phyloP scores from a whole-genome alignment of 2,888 invertebrate species.

The Peribatodes rhomboidaria region DNA sequence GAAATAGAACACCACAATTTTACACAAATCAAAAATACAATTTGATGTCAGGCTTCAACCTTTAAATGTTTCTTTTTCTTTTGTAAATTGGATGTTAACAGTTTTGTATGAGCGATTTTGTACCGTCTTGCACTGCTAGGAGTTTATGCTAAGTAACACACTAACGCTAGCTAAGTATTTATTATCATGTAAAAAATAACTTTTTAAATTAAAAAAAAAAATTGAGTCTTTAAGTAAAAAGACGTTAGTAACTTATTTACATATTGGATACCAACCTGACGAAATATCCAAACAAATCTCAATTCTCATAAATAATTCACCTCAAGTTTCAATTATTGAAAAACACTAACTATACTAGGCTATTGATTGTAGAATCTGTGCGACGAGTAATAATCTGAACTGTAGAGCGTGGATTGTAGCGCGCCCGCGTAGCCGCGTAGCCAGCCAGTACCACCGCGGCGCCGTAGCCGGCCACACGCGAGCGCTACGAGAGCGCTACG shows the following conservation, averaged over 20 bases:
- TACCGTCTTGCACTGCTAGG: too few relatives aligned
- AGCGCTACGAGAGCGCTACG: conserved; percentile 49
- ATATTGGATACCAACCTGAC: neutral
- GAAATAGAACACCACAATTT: neutral
- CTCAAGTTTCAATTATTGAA: conserved; percentile 34
- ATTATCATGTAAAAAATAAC: too few relatives aligned
- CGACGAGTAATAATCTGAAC: conserved; percentile 77
- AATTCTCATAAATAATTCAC: neutral
- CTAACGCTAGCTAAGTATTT: too few relatives aligned
- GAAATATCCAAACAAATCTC: neutral
- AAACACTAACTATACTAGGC: conserved; percentile 54
- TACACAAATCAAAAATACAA: neutral
- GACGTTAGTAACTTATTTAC: too few relatives aligned
- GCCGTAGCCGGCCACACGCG: conserved; percentile 27
- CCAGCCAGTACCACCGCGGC: conserved; percentile 62
- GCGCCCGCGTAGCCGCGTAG: conserved; percentile 79
- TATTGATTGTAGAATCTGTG: conserved; percentile 82
- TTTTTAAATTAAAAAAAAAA: too few relatives aligned
- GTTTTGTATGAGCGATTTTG: too few relatives aligned
- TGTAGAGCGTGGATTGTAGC: conserved; percentile 73
- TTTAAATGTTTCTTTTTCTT: too few relatives aligned
- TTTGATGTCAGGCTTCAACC: too few relatives aligned
- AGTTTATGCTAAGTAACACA: too few relatives aligned
- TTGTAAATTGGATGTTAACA: too few relatives aligned
- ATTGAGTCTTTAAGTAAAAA: too few relatives aligned